phyloP scores from a whole-genome alignment of 2,797 vertebrate genomes.

The Sciaenops ocellatus region DNA sequence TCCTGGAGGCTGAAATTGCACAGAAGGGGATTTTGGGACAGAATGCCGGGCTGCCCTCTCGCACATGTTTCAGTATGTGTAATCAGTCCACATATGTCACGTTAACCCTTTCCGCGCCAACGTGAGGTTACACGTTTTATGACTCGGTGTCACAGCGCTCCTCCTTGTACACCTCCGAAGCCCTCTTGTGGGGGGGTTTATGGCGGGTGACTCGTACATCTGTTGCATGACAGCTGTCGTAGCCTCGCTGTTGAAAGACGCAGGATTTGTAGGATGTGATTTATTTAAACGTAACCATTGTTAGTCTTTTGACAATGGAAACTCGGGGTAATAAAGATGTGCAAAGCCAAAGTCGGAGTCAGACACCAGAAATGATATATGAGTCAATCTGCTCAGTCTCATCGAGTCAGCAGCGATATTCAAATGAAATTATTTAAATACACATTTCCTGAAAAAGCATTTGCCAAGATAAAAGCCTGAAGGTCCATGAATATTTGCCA shows the following conservation, averaged over 20 bases:
- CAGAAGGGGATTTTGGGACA: slow-evolving; percentile 53
- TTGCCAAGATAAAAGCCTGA: background rate
- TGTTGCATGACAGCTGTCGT: slow-evolving; percentile 52
- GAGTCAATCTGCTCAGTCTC: background rate
- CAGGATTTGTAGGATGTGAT: slow-evolving; percentile 25
- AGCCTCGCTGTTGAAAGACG: slow-evolving; percentile 39
- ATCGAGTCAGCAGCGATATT: background rate
- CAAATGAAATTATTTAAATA: background rate
- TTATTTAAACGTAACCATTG: slow-evolving; percentile 12
- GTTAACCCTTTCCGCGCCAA: slow-evolving; percentile 62
- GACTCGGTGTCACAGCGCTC: slow-evolving; percentile 36
- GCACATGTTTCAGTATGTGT: slow-evolving; percentile 56
- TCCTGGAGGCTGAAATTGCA: slow-evolving; percentile 60
- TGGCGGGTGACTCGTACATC: slow-evolving; percentile 50
- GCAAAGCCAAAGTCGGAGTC: background rate
- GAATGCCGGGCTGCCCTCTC: slow-evolving; percentile 28
- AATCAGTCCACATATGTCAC: slow-evolving; percentile 60
- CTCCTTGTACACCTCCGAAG: slow-evolving; percentile 49
- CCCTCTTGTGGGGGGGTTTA: slow-evolving; percentile 56
- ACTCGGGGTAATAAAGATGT: background rate
- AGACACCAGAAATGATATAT: background rate
- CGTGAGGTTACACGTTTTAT: slow-evolving; percentile 48
- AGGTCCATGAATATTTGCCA: no score
- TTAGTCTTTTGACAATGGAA: background rate
- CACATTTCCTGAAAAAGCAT: background rate